Base-by-base conservation (phyloP, 1,140 invertebrate species). In the Bradynema listronoti region DNA sequence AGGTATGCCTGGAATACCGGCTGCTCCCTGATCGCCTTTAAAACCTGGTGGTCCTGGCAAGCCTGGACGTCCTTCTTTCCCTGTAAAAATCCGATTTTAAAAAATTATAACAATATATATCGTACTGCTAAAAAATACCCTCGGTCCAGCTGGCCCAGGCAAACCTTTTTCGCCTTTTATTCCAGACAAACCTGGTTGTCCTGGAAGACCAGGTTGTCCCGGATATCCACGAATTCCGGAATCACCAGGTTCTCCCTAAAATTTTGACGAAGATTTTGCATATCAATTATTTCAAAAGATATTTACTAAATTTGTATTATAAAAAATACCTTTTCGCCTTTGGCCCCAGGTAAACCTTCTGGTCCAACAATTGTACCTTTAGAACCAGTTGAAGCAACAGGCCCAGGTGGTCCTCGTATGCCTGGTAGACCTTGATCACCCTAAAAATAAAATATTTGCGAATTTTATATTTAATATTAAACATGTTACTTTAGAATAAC, bases 111-210 rank as follows among this genome's bases (percentile, higher is more conserved):
- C 11, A 39, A 39, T 11, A 11, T 39, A 11, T 39, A 39, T 39
- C 36, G 36, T 11, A 11, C 19, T 39, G 19, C 11, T 11, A 39
- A 39, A 11, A 39, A 39, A 39, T 29, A 78, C 74, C 63, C 76
- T 57, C 34, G 78, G 75, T 55, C 76, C 76, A 50, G 71, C 77
- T 11, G 74, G 76, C 43, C 76, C 76, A 25, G 60, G 59, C 34
- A 77, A 55, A 22, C 77, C 77, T 60, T 77, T 77, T 54, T 78
- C 77, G 41, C 75, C 75, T 53, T 71, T 78, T 53, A 73, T 76
- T 58, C 77, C 77, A 24, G 77, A 66, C 7, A 69, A 43, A 9
- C 68, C 74, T 11, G 76, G 74, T 36, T 71, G 69, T 27, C 74
- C 76, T 24, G 74, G 74, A 11, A 69, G 45, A 41, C 75, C 75